phyloP scores from a whole-genome alignment of 2,888 invertebrate genomes.

The Coecobrya sp. region DNA sequence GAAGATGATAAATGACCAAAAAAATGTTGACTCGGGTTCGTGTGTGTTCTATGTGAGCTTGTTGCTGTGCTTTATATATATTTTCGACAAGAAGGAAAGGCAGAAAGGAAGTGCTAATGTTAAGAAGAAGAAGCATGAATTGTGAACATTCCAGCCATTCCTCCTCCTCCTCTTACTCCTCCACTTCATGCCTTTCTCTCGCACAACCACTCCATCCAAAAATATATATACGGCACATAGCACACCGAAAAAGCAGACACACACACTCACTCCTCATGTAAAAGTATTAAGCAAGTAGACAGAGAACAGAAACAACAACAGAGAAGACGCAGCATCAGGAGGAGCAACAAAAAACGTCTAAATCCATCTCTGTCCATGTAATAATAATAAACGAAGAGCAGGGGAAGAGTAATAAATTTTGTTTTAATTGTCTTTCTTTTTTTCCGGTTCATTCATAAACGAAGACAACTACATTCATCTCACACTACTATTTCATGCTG shows the following conservation, averaged over 20 bases:
- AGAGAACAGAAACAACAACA: constrained; percentile 47
- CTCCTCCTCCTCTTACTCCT: constrained; percentile 44
- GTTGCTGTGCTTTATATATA: constrained; percentile 37
- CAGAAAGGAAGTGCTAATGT: not conserved
- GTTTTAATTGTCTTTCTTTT: constrained; percentile 58
- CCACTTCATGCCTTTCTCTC: not conserved
- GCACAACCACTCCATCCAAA: not conserved
- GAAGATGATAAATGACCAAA: constrained; percentile 59
- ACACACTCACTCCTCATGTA: not conserved
- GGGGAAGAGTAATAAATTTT: constrained; percentile 46
- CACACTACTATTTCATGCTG: constrained; percentile 2
- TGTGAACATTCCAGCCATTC: constrained; percentile 49
- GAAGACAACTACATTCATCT: not conserved
- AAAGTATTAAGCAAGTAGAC: constrained; percentile 8
- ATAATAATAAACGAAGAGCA: constrained; percentile 50
- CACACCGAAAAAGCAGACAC: not conserved
- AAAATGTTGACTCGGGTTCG: constrained; percentile 27
- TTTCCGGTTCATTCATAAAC: constrained; percentile 59
- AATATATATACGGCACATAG: not conserved
- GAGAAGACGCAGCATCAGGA: not conserved
- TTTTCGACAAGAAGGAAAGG: not conserved
- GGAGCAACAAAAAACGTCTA: constrained; percentile 28
- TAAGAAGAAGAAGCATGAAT: constrained; percentile 15
- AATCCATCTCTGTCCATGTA: constrained; percentile 43
- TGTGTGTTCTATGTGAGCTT: constrained; percentile 8